Conservation (phyloP, 2,113 vertebrate species). For the Scomber japonicus region DNA sequence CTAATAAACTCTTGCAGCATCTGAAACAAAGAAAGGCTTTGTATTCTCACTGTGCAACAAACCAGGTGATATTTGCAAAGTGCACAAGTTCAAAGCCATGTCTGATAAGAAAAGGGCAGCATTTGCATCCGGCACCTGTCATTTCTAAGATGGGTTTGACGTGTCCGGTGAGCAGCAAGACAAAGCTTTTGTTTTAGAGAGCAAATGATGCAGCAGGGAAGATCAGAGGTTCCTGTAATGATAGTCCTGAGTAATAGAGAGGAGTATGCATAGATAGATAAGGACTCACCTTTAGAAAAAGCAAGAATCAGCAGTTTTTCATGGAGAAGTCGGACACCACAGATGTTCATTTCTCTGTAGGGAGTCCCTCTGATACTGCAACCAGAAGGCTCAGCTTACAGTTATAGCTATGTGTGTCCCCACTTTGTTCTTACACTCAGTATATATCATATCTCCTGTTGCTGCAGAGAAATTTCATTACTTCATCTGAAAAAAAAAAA, state of each 20-base stretch:
- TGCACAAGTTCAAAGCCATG: slow-evolving; percentile 9
- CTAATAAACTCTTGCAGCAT: neutral
- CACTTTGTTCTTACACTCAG: neutral
- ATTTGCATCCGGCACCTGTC: slow-evolving; percentile 66
- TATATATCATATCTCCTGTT: neutral
- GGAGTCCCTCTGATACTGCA: neutral
- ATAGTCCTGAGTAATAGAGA: neutral
- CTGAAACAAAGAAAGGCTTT: slow-evolving; percentile 21
- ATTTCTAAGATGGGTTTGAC: slow-evolving; percentile 22
- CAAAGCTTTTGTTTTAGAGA: neutral
- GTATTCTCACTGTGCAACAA: neutral
- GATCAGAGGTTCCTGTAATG: neutral
- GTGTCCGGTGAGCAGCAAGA: neutral
- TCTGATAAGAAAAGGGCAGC: slow-evolving; percentile 59
- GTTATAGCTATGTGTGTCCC: neutral
- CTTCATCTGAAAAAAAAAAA: neutral
- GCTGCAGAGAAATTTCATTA: neutral
- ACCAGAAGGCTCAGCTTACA: neutral
- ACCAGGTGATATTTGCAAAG: slow-evolving; percentile 49
- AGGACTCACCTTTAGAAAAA: slow-evolving; percentile 36
- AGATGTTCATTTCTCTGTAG: neutral
- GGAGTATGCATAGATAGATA: neutral
- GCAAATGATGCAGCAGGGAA: slow-evolving; percentile 1
- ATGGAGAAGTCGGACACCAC: neutral
- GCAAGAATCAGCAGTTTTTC: slow-evolving; percentile 27